Base-by-base conservation (phyloP, 2,113 vertebrate genomes). In the Polyodon spathula region DNA sequence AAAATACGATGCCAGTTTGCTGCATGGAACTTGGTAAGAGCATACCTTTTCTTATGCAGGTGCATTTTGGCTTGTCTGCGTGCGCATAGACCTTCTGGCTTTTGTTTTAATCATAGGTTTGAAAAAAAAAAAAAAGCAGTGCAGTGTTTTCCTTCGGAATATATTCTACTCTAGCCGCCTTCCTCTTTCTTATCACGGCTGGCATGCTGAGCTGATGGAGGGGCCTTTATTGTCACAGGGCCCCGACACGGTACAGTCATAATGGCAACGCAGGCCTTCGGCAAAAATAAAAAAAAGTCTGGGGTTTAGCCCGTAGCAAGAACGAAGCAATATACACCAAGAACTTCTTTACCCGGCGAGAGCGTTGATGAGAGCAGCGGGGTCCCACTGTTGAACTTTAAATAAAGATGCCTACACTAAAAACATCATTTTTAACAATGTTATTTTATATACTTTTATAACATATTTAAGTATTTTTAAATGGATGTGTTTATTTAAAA, bases 21-120 rank as follows among this genome's bases (percentile, higher is more conserved):
- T 40, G 44, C 15, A 37, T 40, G 16, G 54, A n/a, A 46, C 44
- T 39, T 58, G 65, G 65, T 66, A 66, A 66, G 65, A 8, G 27
- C 9, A 53, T 55, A 39, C 12, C 15, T 12, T 54, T 16, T 6
- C 15, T 14, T 41, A 53, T 63, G 59, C 66, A 68, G 66, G 66
- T 68, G 66, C 66, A 68, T 52, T 63, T 14, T 17, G 53, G 41
- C 16, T 41, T 14, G 8, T 37, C n/a, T 57, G 54, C 27, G 43
- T n/a, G 37, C 43, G 37, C 16, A 38, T 62, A n/a, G n/a, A 2
- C 11, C n/a, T 50, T 10, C 5, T 50, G 1, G 11, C n/a, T 50
- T 50, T 50, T 50, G 6, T 50, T 50, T 12, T 8, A 10, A n/a
- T 50, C n/a, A 14, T 50, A 50, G 11, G 11, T 50, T 10, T 12